Conservation (phyloP, 2,888 invertebrate species). For the Steinernema scapterisci region DNA sequence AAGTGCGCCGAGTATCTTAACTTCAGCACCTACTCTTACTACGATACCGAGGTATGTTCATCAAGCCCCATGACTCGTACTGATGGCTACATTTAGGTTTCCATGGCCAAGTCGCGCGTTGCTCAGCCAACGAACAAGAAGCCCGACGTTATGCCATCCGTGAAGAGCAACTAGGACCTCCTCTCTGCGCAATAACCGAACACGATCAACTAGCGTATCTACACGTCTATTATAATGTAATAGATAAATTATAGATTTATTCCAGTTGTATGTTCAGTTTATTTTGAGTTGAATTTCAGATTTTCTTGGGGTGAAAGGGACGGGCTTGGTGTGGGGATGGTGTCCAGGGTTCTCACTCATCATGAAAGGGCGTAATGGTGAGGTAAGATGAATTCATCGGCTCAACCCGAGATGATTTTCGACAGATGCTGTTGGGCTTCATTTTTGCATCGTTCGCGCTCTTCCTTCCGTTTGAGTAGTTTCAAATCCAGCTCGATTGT, state of each 20-base stretch:
- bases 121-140: constrained; percentile 60
- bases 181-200: too few species aligned
- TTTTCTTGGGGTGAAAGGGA: too few species aligned
- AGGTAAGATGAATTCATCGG: not conserved
- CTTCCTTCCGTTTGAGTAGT: not conserved
- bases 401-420: not conserved
- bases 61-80: too few species aligned
- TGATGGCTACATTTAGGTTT: too few species aligned
- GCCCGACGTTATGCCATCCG: constrained; percentile 56
- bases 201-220: too few species aligned
- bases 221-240: too few species aligned
- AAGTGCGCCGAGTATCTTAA: constrained; percentile 64
- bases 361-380: too few species aligned
- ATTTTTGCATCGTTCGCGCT: not conserved
- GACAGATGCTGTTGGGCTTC: not conserved
- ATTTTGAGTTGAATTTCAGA: too few species aligned
- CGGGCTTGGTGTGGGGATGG: too few species aligned
- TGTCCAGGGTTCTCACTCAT: too few species aligned
- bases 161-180: constrained; percentile 11
- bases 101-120: constrained; percentile 56
- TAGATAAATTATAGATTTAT: too few species aligned
- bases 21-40: constrained; percentile 61
- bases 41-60: constrained; percentile 59
- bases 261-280: too few species aligned
- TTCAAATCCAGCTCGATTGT: constrained; percentile 19